Evolutionary conservation across 2,113 vertebrate species (phyloP).

Genomic region (Theristicus caerulescens): DNA sequence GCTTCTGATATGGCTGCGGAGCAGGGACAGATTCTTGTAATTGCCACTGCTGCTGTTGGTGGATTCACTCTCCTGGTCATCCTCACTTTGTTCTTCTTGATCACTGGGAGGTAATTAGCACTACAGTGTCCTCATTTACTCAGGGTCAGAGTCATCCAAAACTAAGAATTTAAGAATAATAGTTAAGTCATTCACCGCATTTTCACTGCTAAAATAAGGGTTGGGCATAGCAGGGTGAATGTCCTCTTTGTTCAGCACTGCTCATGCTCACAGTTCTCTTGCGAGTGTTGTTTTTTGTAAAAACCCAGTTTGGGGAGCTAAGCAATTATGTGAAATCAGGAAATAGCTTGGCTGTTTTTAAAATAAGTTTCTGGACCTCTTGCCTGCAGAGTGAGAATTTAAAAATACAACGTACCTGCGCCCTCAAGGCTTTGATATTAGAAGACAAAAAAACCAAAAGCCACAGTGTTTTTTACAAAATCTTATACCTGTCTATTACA

Average conservation of each 20-base stretch:
- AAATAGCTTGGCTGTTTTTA: background rate
- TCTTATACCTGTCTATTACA: background rate
- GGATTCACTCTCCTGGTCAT: conserved; percentile 94
- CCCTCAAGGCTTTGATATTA: background rate
- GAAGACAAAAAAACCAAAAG: background rate
- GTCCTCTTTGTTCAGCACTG: background rate
- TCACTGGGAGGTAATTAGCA: conserved; percentile 89
- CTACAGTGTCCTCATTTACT: background rate
- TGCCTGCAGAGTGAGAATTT: background rate
- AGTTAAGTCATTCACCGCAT: background rate
- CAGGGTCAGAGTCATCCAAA: background rate
- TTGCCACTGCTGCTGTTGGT: conserved; percentile 91
- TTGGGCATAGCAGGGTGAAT: background rate
- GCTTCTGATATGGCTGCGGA: conserved; percentile 91
- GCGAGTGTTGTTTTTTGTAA: background rate
- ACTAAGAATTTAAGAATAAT: background rate
- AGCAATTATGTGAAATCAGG: background rate
- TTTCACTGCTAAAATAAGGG: background rate
- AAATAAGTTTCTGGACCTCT: background rate
- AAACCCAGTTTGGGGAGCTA: background rate
- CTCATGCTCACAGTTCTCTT: background rate
- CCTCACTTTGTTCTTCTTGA: conserved; percentile 94
- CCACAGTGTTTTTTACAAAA: background rate
- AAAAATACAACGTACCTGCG: background rate
- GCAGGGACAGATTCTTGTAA: conserved; percentile 93